Evolutionary conservation across 2,797 vertebrate species (phyloP).

Genomic region (Myoxocephalus aenaeus): DNA sequence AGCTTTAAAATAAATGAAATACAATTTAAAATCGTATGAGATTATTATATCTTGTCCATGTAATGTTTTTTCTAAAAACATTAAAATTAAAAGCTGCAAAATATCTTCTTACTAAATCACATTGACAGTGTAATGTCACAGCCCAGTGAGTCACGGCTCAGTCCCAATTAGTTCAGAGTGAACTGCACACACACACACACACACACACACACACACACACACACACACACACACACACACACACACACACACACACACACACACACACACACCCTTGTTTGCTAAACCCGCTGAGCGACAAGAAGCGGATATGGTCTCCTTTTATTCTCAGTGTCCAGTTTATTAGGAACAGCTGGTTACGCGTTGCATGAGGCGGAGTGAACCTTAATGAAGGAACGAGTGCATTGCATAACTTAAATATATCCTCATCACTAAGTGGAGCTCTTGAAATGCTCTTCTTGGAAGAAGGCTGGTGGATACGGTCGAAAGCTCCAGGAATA

Average conservation of each 20-base stretch:
- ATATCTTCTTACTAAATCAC: background rate
- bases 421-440: background rate
- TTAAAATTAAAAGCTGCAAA: background rate
- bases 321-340: background rate
- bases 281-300: slow-evolving; percentile 57
- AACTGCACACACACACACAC: background rate
- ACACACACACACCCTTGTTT: slow-evolving; percentile 61
- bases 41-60: background rate
- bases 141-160: slow-evolving; percentile 14
- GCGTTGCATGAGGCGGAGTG: background rate
- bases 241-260: slow-evolving; percentile 10
- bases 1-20: background rate
- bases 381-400: background rate
- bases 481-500: background rate
- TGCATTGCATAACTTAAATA: background rate
- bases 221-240: slow-evolving; percentile 21
- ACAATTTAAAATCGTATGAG: background rate
- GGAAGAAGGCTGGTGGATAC: background rate
- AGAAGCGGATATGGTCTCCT: slow-evolving; percentile 62
- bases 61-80: background rate
- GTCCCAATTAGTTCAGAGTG: slow-evolving; percentile 11
- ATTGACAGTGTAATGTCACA: slow-evolving; percentile 3
- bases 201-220: slow-evolving; percentile 21
- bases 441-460: background rate
- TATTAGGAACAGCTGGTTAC: background rate